Conservation (phyloP, 2,797 vertebrate genomes). For the Erethizon dorsatum region DNA sequence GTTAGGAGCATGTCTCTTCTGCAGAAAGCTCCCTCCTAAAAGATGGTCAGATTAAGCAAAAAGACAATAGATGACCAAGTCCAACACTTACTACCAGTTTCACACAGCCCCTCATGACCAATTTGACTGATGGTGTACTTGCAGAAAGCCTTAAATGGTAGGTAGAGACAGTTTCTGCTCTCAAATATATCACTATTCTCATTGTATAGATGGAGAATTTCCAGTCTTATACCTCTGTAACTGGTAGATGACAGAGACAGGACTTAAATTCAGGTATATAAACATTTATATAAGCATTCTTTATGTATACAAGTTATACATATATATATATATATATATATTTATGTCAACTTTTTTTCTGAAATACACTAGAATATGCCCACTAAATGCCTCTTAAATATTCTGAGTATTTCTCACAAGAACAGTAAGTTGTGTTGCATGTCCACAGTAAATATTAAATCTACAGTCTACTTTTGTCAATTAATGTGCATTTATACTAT, state of each 20-base stretch:
- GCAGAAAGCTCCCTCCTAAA: background rate
- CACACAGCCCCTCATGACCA: background rate
- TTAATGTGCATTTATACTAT: background rate
- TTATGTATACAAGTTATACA: background rate
- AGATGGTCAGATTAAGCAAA: constrained; percentile 47
- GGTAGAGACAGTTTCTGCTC: background rate
- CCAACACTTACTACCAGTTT: background rate
- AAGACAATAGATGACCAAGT: constrained; percentile 15
- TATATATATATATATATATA: background rate
- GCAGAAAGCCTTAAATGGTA: background rate
- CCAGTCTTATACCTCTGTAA: background rate
- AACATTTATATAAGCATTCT: background rate
- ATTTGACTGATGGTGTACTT: background rate
- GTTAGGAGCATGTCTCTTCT: constrained; percentile 52
- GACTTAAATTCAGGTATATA: background rate
- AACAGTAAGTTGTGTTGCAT: constrained; percentile 12
- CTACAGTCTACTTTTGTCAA: constrained; percentile 29
- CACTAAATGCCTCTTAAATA: constrained; percentile 25
- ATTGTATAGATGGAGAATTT: background rate
- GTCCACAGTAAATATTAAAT: background rate
- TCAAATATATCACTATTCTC: background rate
- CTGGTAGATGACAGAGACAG: background rate
- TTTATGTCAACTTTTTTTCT: constrained; percentile 28
- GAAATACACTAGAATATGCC: background rate
- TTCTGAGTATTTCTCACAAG: background rate